Evolutionary conservation across 1,140 invertebrate genomes (phyloP).

Genomic region (Amphibalanus amphitrite): DNA sequence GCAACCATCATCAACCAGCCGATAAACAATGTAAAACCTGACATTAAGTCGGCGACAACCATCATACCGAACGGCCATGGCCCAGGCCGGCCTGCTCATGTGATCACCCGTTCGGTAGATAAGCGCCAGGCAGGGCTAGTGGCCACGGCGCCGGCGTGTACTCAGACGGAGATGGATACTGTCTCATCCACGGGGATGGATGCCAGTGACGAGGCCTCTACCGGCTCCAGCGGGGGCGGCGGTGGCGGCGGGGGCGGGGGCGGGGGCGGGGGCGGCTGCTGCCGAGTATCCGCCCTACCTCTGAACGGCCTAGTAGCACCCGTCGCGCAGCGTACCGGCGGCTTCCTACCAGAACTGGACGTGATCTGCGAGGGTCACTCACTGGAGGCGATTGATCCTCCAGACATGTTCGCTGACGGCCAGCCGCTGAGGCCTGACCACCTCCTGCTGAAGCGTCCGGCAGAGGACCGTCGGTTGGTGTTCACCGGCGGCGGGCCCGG

Average conservation of each 20-base stretch:
- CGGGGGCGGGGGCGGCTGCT: background rate
- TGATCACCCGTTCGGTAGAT: too few relatives aligned
- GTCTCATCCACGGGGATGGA: background rate
- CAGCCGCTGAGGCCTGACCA: conserved; percentile 9
- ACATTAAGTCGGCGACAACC: background rate
- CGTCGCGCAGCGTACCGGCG: background rate
- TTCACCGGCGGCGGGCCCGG: conserved; percentile 16
- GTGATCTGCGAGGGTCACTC: conserved; percentile 9
- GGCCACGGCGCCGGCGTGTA: background rate
- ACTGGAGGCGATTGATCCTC: conserved; percentile 16
- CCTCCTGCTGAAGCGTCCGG: conserved; percentile 4
- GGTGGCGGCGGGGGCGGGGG: too few relatives aligned
- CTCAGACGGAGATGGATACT: background rate
- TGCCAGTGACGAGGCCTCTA: background rate
- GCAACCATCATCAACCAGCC: background rate
- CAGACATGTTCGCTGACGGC: conserved; percentile 16
- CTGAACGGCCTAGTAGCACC: background rate
- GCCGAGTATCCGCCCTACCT: background rate
- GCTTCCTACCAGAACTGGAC: background rate
- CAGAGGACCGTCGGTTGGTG: conserved; percentile 24
- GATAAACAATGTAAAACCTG: background rate
- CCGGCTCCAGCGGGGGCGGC: background rate
- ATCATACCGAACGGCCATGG: background rate
- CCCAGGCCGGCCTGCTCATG: too few relatives aligned
- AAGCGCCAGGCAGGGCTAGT: background rate